Conservation (phyloP, 1,140 invertebrate genomes). For the Panagrolaimus sp. region DNA sequence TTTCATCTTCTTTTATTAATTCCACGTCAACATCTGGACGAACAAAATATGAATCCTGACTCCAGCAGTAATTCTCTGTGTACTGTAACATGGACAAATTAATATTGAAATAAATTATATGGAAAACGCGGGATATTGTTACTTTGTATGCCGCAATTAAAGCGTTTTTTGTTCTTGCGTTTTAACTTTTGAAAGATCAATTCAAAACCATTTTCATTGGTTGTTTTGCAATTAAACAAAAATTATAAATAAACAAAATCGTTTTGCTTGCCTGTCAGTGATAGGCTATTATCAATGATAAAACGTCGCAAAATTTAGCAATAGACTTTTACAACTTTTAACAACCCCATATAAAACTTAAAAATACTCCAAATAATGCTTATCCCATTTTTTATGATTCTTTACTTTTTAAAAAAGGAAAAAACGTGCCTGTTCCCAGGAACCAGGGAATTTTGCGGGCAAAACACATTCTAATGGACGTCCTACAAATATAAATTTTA, state of each 20-base stretch:
- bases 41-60: constrained; percentile 57
- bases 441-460: constrained; percentile 54
- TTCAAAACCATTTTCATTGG: too few species aligned
- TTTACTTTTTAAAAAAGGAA: too few species aligned
- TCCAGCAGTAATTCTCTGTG: constrained; percentile 59
- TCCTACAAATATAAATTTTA: not conserved
- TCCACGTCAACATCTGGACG: constrained; percentile 50
- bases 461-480: constrained; percentile 53
- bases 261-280: too few species aligned
- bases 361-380: too few species aligned
- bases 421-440: constrained; percentile 52
- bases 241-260: too few species aligned
- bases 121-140: not conserved
- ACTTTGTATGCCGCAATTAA: constrained; percentile 17
- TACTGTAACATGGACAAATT: constrained; percentile 42
- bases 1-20: constrained; percentile 38
- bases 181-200: not conserved
- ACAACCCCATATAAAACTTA: too few species aligned
- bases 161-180: not conserved
- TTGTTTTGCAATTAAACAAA: too few species aligned
- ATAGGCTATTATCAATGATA: too few species aligned
- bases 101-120: too few species aligned
- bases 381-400: too few species aligned
- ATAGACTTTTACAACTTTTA: too few species aligned
- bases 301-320: too few species aligned